Evolutionary conservation across 1,140 invertebrate species (phyloP).

Genomic region (Bradysia coprophila): DNA sequence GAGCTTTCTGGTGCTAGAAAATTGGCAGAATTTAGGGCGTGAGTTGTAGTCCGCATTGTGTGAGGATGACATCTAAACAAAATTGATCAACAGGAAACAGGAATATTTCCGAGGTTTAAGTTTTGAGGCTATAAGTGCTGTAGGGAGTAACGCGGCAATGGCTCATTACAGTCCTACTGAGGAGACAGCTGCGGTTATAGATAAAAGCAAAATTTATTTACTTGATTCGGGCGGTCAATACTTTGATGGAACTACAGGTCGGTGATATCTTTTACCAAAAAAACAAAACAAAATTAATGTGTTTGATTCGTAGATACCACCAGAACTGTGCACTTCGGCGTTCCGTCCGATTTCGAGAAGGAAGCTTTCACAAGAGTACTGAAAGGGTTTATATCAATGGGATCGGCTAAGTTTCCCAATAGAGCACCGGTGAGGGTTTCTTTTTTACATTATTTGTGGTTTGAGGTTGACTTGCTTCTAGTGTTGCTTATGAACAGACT

Average conservation of each 20-base stretch:
- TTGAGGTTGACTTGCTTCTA: no score
- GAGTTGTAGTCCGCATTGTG: neutral
- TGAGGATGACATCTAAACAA: neutral
- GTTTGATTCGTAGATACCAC: conserved; percentile 90
- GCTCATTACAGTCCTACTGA: conserved; percentile 68
- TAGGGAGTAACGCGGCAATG: conserved; percentile 72
- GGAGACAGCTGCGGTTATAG: conserved; percentile 43
- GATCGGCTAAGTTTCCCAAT: conserved; percentile 54
- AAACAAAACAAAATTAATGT: no score
- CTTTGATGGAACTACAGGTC: conserved; percentile 6
- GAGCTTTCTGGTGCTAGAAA: conserved; percentile 66
- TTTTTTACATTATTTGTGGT: no score
- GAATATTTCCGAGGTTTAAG: conserved; percentile 63
- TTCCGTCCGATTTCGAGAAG: conserved; percentile 48
- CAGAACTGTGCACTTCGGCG: conserved; percentile 71
- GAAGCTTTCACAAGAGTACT: conserved; percentile 78
- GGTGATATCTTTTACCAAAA: no score
- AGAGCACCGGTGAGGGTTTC: conserved; percentile 52
- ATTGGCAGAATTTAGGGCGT: conserved; percentile 49
- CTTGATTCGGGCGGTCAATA: conserved; percentile 80
- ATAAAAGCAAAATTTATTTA: conserved; percentile 53
- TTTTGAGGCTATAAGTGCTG: conserved; percentile 77
- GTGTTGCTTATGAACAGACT: no score
- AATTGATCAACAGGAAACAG: conserved; percentile 26
- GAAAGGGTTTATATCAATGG: conserved; percentile 62